A percentile compares a stretch with the other conserved stretches of the same genome.
Conservation (phyloP, 2,113 vertebrate genomes). For the Pseudorasbora parva region DNA sequence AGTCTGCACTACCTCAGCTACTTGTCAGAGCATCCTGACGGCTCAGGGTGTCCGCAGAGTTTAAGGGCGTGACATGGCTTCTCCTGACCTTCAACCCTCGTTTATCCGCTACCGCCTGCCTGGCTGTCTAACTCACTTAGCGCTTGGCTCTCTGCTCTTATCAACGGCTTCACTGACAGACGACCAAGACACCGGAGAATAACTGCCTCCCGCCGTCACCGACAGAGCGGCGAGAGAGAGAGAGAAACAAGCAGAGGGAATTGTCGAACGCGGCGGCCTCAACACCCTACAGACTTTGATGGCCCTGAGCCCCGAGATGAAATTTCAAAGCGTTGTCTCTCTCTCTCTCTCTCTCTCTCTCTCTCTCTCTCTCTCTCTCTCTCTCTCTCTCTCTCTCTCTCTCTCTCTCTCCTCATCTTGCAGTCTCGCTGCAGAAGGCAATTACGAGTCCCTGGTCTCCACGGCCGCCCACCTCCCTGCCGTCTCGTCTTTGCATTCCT, state of each 20-base stretch:
- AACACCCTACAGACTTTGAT: slow-evolving; percentile 21
- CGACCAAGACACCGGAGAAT: not conserved
- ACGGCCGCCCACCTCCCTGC: not conserved
- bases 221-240: not conserved
- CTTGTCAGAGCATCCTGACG: not conserved
- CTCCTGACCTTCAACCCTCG: slow-evolving; percentile 13
- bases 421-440: slow-evolving; percentile 39
- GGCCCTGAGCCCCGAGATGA: slow-evolving; percentile 34
- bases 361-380: slow-evolving; percentile 5
- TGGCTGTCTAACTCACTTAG: slow-evolving; percentile 6
- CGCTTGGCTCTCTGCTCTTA: slow-evolving; percentile 14
- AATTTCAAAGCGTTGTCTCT: slow-evolving; percentile 46
- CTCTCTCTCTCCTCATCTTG: slow-evolving; percentile 37
- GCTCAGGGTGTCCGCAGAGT: not conserved
- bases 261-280: not conserved
- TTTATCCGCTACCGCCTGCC: slow-evolving; percentile 21
- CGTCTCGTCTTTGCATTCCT: slow-evolving; percentile 33
- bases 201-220: not conserved
- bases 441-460: slow-evolving; percentile 47
- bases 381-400: not conserved
- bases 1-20: not conserved
- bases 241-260: slow-evolving; percentile 25
- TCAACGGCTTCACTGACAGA: slow-evolving; percentile 19
- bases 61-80: slow-evolving; percentile 6
- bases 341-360: too few relatives aligned